Percentiles rank a stretch among this genome's conserved stretches.
Evolutionary conservation across 2,888 invertebrate genomes (phyloP).

Genomic region (Frankliniella intonsa): DNA sequence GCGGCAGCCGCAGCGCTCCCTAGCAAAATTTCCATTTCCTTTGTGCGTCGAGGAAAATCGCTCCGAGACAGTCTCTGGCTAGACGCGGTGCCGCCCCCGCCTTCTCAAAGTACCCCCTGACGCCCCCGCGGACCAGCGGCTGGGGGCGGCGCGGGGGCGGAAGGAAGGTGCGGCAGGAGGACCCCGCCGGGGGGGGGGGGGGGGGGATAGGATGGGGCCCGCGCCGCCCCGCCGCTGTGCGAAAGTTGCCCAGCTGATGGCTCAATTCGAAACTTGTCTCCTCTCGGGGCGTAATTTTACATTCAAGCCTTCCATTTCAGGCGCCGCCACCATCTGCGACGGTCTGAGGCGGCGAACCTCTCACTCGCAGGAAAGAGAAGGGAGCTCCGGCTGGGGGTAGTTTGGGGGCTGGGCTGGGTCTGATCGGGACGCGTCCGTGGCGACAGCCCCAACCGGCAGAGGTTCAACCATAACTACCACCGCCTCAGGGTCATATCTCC

Average conservation of each 20-base stretch:
- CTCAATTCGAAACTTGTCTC: conserved; percentile 15
- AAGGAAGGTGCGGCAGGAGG: no score
- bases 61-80: background rate
- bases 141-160: no score
- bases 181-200: no score
- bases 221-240: background rate
- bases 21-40: conserved; percentile 19
- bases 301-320: background rate
- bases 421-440: no score
- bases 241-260: conserved; percentile 21
- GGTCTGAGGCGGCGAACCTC: background rate
- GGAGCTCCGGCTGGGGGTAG: background rate
- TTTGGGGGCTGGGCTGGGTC: background rate
- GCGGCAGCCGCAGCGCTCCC: background rate
- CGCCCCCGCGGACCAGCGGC: no score
- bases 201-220: no score
- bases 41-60: conserved; percentile 3
- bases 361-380: background rate
- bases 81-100: background rate
- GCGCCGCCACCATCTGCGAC: background rate
- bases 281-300: background rate
- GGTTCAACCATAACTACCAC: no score
- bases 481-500: no score
- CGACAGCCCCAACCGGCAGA: no score
- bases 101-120: no score